Base-by-base conservation (phyloP, 2,797 vertebrate species). In the Lutjanus argentimaculatus region DNA sequence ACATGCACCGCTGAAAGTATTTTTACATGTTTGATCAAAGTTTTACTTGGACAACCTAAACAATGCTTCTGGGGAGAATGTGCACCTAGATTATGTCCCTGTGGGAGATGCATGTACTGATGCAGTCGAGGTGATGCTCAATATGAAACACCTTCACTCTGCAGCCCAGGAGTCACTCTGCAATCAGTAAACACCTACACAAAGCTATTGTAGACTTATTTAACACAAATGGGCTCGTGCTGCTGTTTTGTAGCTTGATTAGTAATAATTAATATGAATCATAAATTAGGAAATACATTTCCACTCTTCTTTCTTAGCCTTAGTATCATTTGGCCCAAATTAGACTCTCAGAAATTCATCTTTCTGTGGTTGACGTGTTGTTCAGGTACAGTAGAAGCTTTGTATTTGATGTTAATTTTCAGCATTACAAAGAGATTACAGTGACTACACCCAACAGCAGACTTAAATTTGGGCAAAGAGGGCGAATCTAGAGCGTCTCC, bases 401-500 rank as follows among this genome's bases (percentile, higher is more conserved):
- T 58, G 16, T 64, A 15, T 67, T 43, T 21, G 21, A 14, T 4
- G 4, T 40, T 53, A 8, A 71, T 64, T 72, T 55, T 57, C 36
- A 61, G 22, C 21, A 70, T 57, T 17, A 13, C 53, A 69, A 46
- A 53, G 65, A 76, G 30, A 76, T 69, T 42, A 16, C 42, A 71
- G 22, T 49, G n/a, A 63, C 58, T 57, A 58, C 25, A 49, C 40
- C 48, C 40, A 61, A 62, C 16, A 73, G 19, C 43, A 21, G 52
- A 56, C 49, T 84, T 73, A 52, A 8, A 71, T 86, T 75, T 82
- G 25, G 66, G 64, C 9, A 7, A 79, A 77, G 36, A 45, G 43
- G 56, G 53, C 72, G 67, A 90, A 83, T 86, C 49, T 84, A 66
- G 87, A 86, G 66, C 61, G 8, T 63, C 72, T 89, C 80, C 66